Evolutionary conservation across 2,888 invertebrate species (phyloP), one percentile per base, ranked within the genome.

Genomic region (Phyto melanocephala): DNA sequence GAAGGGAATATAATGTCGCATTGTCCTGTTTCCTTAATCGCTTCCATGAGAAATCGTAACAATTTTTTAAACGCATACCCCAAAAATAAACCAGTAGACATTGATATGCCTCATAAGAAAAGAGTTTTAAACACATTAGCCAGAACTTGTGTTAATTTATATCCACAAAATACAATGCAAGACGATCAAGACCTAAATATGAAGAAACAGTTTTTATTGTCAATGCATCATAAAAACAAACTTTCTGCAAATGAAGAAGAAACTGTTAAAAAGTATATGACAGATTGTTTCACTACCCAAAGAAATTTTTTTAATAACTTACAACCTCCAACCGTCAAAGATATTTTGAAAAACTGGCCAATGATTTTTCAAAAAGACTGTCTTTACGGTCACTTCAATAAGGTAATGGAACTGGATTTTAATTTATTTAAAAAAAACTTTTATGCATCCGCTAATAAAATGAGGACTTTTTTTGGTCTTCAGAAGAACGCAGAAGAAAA

Each of bases 1-100:
- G 75, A 75, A 22, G 75, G 67, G 2, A 75, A 75, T 35, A 56
- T 75, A 42, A 65, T 75, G 56, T 58, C 65, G 35, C 45, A 47
- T 47, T 33, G 50, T 11, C 20, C 60, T 17, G 40, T 63, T 63
- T 24, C 50, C 33, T 17, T 74, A n/a, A 37, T 62, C 8, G 37
- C 72, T 5, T 42, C 52, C 8, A 74, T 74, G 72, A 62, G 72
- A 42, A 74, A 74, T 28, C 62, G 72, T 7, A 74, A 74, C 37
- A 74, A 74, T 63, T 74, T 63, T 74, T 52, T 71, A 8, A 71
- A 47, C 45, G 17, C 33, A 10, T 8, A 15, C 37, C 20, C 22
- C 17, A 40, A 54, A 2, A n/a, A n/a, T n/a, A n/a, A n/a, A n/a
- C n/a, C n/a, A n/a, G n/a, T n/a, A n/a, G n/a, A n/a, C n/a, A n/a